Evolutionary conservation across 2,888 invertebrate genomes (phyloP), one percentile per base, ranked within the genome.

Genomic region (Drosophila peninsularis): DNA sequence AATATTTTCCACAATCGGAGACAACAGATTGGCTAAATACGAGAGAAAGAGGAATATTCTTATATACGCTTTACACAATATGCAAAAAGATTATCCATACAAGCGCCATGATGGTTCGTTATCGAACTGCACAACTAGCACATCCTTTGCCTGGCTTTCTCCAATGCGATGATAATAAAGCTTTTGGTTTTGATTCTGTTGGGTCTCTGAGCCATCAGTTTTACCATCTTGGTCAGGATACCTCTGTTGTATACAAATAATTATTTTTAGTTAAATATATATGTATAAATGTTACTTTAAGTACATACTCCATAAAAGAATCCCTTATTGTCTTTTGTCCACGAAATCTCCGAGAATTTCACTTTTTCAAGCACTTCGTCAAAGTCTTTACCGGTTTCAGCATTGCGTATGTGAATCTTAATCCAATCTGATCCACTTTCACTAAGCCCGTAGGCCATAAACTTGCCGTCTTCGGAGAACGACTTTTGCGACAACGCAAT

Each of bases 341-440:
- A 99, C 0, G 97, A 94, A 93, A 99, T 95, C 14, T 95, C 94
- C 2, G 98, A 96, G 92, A 97, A 99, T 92, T 99, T 99, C 0
- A 98, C 97, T 91, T 97, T 97, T 87, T 96, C 95, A 75, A 99
- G 93, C n/a, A 95, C 94, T 92, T 99, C 99, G 14, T 96, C 95
- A 80, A 97, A 96, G 90, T 98, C 97, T 90, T 97, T 94, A 58
- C 96, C 96, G 93, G 93, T 92, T 44, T 92, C 94, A 0, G 96
- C 95, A 93, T 96, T 94, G 81, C 95, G 95, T 80, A 97, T 95
- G 89, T 96, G 96, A 86, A 99, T 97, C 54, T 96, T 97, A 77
- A 96, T 95, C 99, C 99, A 99, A 92, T 99, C 99, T 2, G 98
- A 98, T 0, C 99, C 99, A 92, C 97, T 97, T 70, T 95, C 95